Conservation (phyloP, 1,140 invertebrate species). For the Drosophila triauraria region DNA sequence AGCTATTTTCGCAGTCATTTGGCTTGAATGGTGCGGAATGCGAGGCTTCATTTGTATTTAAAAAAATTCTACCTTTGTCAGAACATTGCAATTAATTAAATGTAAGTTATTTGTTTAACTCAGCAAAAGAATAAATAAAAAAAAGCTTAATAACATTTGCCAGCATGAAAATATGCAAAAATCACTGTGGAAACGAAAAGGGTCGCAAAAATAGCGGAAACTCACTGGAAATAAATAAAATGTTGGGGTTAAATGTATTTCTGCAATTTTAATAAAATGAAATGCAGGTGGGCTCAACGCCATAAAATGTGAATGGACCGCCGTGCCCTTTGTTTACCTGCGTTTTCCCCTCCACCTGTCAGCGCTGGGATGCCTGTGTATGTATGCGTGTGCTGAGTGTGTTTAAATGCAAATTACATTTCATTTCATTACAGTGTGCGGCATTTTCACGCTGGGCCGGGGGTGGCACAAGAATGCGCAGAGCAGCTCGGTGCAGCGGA, state of each 20-base stretch:
- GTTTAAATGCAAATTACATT: slow-evolving; percentile 83
- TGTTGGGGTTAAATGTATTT: slow-evolving; percentile 74
- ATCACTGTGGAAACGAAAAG: slow-evolving; percentile 30
- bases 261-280: slow-evolving; percentile 82
- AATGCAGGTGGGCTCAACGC: slow-evolving; percentile 70
- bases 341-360: slow-evolving; percentile 24
- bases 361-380: not conserved
- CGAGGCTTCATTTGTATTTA: slow-evolving; percentile 4
- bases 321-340: slow-evolving; percentile 42
- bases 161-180: slow-evolving; percentile 37
- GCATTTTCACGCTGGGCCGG: slow-evolving; percentile 73
- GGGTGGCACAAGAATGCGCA: slow-evolving; percentile 63
- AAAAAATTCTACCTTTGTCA: slow-evolving; percentile 14
- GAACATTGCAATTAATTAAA: slow-evolving; percentile 57
- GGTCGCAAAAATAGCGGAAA: slow-evolving; percentile 15
- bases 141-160: slow-evolving; percentile 19
- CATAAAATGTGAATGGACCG: slow-evolving; percentile 69
- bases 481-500: slow-evolving; percentile 11
- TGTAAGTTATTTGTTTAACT: slow-evolving; percentile 42
- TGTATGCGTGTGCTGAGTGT: slow-evolving; percentile 24
- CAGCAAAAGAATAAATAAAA: slow-evolving; percentile 11
- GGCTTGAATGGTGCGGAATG: slow-evolving; percentile 7
- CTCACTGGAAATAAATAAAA: slow-evolving; percentile 48
- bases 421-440: slow-evolving; percentile 78
- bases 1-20: not conserved